These are phyloP conservation scores for Anisognathus igniventris DNA, from an alignment of 2,797 vertebrate species.

Conservation along the genomic window DNA sequence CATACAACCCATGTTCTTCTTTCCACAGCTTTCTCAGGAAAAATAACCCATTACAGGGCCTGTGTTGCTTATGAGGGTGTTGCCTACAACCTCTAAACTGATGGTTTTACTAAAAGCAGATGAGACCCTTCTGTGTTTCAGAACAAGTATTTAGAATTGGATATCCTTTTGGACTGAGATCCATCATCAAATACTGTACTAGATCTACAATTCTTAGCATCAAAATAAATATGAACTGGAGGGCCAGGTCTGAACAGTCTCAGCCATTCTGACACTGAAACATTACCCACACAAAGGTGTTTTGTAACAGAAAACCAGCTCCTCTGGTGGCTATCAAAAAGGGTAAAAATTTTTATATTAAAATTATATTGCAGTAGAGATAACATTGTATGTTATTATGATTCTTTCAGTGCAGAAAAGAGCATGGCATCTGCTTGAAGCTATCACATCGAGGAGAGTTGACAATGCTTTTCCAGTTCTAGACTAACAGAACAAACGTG, in stretches of 20 bases:
- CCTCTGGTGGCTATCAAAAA: background rate
- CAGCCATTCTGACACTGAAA: background rate
- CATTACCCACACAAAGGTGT: rapidly evolving
- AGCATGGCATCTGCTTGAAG: background rate
- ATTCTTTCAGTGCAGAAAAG: background rate
- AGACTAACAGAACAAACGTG: background rate
- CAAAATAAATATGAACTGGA: background rate
- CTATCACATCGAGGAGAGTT: background rate
- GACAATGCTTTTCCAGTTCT: background rate
- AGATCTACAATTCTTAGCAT: background rate
- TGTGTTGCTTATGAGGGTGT: background rate
- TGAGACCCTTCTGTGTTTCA: background rate
- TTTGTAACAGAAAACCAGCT: background rate
- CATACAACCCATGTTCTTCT: background rate
- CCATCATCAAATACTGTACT: background rate
- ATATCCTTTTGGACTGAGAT: background rate
- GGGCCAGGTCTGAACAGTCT: background rate
- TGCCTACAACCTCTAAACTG: background rate
- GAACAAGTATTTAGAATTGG: background rate
- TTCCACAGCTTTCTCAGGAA: background rate
- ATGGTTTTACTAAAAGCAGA: background rate
- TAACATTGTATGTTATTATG: background rate
- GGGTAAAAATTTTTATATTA: background rate
- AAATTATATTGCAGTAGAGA: background rate
- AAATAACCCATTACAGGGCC: background rate